These are phyloP conservation scores for Leptoteleia sp. DNA, from an alignment of 1,140 invertebrate genomes.

Conservation along the genomic window DNA sequence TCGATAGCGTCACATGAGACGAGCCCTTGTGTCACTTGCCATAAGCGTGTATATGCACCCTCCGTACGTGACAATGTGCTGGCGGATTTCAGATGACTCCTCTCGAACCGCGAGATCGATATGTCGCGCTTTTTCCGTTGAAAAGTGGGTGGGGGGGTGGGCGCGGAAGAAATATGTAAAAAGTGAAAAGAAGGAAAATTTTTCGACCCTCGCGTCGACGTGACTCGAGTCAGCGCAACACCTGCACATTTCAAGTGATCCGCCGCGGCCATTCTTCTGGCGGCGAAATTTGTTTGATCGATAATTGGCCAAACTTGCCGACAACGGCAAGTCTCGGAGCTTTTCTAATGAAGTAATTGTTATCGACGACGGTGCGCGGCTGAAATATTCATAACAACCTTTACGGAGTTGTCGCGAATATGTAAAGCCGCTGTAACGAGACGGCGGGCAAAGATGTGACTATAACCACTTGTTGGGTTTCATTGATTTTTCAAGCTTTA, in stretches of 20 bases:
- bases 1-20: slow-evolving; percentile 72
- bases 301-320: slow-evolving; percentile 42
- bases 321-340: slow-evolving; percentile 29
- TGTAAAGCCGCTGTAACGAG: slow-evolving; percentile 47
- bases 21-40: slow-evolving; percentile 54
- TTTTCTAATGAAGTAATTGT: slow-evolving; percentile 49
- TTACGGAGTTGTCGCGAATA: slow-evolving; percentile 23
- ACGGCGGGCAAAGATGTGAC: slow-evolving; percentile 45
- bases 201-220: slow-evolving; percentile 3
- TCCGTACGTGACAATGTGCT: slow-evolving; percentile 60
- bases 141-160: slow-evolving; percentile 1
- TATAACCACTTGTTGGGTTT: slow-evolving; percentile 69
- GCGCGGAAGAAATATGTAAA: background rate
- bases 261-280: background rate
- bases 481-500: slow-evolving; percentile 63
- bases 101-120: slow-evolving; percentile 64
- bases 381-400: slow-evolving; percentile 45
- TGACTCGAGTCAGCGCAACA: slow-evolving; percentile 26
- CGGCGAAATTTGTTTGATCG: slow-evolving; percentile 43
- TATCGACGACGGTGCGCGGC: slow-evolving; percentile 23
- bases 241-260: slow-evolving; percentile 47
- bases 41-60: slow-evolving; percentile 48
- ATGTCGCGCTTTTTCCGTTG: slow-evolving; percentile 46
- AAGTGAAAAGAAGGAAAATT: background rate
- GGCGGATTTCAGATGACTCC: slow-evolving; percentile 56